Conservation (phyloP, 2,113 vertebrate genomes). For the Cololabis saira region DNA sequence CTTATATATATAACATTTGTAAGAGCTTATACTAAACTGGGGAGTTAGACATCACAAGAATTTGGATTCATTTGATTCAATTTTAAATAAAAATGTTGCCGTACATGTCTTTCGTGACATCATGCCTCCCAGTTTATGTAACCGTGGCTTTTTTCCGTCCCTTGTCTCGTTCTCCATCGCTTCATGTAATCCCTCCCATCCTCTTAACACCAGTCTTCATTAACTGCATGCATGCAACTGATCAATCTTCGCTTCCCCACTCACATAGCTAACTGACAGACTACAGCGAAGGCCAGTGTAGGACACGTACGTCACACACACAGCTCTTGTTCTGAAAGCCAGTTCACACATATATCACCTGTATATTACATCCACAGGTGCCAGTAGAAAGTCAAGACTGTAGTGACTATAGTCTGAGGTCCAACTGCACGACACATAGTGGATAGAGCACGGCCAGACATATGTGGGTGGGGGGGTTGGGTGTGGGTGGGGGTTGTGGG, state of each 20-base stretch:
- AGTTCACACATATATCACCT: constrained; percentile 12
- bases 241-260: constrained; percentile 71
- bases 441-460: constrained; percentile 72
- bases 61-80: background rate
- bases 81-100: constrained; percentile 7
- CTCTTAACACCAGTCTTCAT: constrained; percentile 53
- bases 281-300: constrained; percentile 82
- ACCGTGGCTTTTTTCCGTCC: constrained; percentile 47
- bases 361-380: constrained; percentile 3
- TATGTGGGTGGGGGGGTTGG: constrained; percentile 67
- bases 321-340: constrained; percentile 13
- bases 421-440: constrained; percentile 58
- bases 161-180: constrained; percentile 46
- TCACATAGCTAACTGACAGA: constrained; percentile 81
- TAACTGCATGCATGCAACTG: constrained; percentile 72
- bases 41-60: constrained; percentile 35
- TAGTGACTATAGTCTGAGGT: constrained; percentile 32
- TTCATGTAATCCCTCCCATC: constrained; percentile 57
- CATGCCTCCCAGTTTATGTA: constrained; percentile 59
- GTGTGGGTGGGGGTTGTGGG: constrained; percentile 1
- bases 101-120: constrained; percentile 24
- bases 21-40: constrained; percentile 47
- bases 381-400: constrained; percentile 16
- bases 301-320: constrained; percentile 45
- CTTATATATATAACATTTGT: constrained; percentile 13